A percentile compares a stretch with the other conserved stretches of the same genome.
Conservation (phyloP, 1,140 invertebrate species). For the Brachionus rubens region DNA sequence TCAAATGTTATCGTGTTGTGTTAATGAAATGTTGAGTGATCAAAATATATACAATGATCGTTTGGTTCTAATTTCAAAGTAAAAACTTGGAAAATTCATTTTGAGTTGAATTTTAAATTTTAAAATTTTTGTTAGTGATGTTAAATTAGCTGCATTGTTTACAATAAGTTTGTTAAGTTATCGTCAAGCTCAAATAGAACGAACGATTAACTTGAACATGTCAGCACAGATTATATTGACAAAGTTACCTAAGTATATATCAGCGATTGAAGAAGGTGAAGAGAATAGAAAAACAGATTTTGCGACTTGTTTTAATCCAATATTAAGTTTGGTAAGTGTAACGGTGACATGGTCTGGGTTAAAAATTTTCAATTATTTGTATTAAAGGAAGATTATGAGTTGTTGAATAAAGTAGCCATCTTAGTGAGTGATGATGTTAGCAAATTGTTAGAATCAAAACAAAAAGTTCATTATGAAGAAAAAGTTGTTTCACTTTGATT, state of each 20-base stretch:
- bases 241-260: not conserved
- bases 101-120: not conserved
- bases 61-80: not conserved
- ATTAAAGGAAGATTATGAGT: no score
- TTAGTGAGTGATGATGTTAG: no score
- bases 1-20: not conserved
- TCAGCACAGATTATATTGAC: not conserved
- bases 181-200: conserved; percentile 19
- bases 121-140: conserved; percentile 17
- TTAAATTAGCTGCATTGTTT: not conserved
- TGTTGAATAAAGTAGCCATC: no score
- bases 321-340: not conserved
- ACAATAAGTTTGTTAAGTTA: not conserved
- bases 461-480: no score
- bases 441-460: no score
- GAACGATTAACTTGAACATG: conserved; percentile 39
- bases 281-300: not conserved
- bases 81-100: not conserved
- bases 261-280: not conserved
- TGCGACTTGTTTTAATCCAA: not conserved
- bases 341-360: no score
- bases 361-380: no score
- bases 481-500: no score
- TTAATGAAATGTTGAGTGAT: conserved; percentile 7
- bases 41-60: not conserved